Percentiles rank a stretch among this genome's conserved stretches.
phyloP scores from a whole-genome alignment of 2,797 vertebrate genomes.

The Catamblyrhynchus diadema region DNA sequence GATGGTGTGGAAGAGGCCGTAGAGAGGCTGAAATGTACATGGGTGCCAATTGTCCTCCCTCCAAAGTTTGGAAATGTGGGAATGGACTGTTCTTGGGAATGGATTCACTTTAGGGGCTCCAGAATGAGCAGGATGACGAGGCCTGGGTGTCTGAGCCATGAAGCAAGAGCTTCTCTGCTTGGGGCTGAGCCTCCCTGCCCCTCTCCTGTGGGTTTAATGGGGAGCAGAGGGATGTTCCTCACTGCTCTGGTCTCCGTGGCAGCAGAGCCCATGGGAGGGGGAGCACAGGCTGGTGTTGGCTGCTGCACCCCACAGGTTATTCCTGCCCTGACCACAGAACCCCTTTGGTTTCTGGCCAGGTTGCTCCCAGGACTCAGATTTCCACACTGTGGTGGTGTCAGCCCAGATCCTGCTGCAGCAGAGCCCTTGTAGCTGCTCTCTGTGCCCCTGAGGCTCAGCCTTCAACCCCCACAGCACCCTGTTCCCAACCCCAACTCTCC shows the following conservation, averaged over 20 bases:
- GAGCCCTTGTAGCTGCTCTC: neutral
- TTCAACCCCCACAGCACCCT: neutral
- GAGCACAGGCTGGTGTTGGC: neutral
- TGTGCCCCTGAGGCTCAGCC: neutral
- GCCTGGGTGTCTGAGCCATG: neutral
- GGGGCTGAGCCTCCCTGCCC: neutral
- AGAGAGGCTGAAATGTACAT: neutral
- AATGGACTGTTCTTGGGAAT: neutral
- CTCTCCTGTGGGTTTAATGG: neutral
- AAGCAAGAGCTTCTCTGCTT: neutral
- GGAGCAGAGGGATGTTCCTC: neutral
- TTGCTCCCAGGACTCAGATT: neutral
- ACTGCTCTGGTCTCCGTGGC: fast-evolving
- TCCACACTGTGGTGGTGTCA: neutral
- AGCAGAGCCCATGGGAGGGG: neutral
- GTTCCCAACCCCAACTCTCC: neutral
- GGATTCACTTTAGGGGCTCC: neutral
- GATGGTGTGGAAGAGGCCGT: neutral
- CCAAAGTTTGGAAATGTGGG: neutral
- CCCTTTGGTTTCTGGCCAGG: neutral
- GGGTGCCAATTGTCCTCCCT: neutral
- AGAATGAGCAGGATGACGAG: fast-evolving
- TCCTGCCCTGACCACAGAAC: neutral
- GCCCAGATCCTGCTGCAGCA: neutral
- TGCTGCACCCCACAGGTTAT: fast-evolving